Conservation (phyloP, 2,888 invertebrate species). For the Stomorhina lunata region DNA sequence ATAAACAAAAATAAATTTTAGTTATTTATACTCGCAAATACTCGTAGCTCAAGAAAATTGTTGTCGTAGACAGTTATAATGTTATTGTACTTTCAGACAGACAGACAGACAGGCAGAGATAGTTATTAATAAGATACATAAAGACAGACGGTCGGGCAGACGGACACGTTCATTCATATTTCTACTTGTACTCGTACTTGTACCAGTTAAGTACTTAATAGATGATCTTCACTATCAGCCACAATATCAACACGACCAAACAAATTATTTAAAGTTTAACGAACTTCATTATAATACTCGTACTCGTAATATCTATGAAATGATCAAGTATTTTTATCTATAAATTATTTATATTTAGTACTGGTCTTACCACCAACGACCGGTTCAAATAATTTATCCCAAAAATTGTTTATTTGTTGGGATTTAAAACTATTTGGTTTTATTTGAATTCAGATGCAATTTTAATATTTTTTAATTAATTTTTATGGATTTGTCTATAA, state of each 20-base stretch:
- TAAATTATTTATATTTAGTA: too few species aligned
- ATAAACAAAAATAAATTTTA: constrained; percentile 19
- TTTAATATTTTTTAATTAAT: too few species aligned
- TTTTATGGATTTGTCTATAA: too few species aligned
- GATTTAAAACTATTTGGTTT: constrained; percentile 11
- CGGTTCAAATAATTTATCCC: constrained; percentile 32
- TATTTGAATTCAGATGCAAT: too few species aligned
- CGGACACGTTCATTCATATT: constrained; percentile 2
- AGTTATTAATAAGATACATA: too few species aligned
- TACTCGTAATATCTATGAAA: not conserved
- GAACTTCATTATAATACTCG: constrained; percentile 40
- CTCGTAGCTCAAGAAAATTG: not conserved
- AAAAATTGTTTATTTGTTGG: constrained; percentile 33
- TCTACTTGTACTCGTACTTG: not conserved
- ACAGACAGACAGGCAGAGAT: too few species aligned
- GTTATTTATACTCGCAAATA: constrained; percentile 4
- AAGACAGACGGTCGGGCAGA: too few species aligned
- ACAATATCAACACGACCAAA: not conserved
- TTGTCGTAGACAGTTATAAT: constrained; percentile 43
- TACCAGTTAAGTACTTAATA: constrained; percentile 6
- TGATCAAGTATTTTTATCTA: not conserved
- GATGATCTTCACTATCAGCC: constrained; percentile 31
- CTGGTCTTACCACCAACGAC: constrained; percentile 19
- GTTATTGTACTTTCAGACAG: constrained; percentile 23
- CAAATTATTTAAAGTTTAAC: constrained; percentile 39